Conservation (phyloP, 1,140 invertebrate genomes). For the Samia ricini region DNA sequence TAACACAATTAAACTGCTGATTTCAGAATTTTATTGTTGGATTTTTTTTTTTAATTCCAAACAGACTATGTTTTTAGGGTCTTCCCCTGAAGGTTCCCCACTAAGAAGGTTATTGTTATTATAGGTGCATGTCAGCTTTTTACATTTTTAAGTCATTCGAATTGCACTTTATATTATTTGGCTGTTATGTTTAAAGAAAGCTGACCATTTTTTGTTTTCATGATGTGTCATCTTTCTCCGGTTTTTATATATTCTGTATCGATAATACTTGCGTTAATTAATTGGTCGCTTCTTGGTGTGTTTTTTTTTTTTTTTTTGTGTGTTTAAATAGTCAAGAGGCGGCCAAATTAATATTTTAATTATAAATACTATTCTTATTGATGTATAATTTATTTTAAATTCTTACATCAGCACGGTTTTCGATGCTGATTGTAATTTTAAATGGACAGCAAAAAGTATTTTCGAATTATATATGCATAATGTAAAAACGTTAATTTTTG, state of each 20-base stretch:
- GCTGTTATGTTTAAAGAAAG: conserved; percentile 50
- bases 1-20: conserved; percentile 18
- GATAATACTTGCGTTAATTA: not conserved
- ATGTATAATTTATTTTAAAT: not conserved
- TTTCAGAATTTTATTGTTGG: conserved; percentile 23
- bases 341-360: not conserved
- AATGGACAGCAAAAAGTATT: not conserved
- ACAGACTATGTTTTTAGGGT: not conserved
- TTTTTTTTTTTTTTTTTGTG: not conserved
- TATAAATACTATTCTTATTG: not conserved
- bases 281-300: not conserved
- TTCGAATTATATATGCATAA: not conserved
- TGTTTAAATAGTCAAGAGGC: not conserved
- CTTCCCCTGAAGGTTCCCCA: not conserved
- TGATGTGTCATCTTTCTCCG: conserved; percentile 9
- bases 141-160: conserved; percentile 12
- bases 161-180: conserved; percentile 42
- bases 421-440: not conserved
- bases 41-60: conserved; percentile 29
- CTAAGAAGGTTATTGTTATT: not conserved
- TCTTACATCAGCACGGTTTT: not conserved
- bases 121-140: conserved; percentile 28
- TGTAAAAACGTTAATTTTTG: not conserved
- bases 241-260: not conserved
- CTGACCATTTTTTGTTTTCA: conserved; percentile 19